A percentile compares a stretch with the other conserved stretches of the same genome.
Conservation (phyloP, 2,113 vertebrate species). For the Ophthalmolycus amberensis region DNA sequence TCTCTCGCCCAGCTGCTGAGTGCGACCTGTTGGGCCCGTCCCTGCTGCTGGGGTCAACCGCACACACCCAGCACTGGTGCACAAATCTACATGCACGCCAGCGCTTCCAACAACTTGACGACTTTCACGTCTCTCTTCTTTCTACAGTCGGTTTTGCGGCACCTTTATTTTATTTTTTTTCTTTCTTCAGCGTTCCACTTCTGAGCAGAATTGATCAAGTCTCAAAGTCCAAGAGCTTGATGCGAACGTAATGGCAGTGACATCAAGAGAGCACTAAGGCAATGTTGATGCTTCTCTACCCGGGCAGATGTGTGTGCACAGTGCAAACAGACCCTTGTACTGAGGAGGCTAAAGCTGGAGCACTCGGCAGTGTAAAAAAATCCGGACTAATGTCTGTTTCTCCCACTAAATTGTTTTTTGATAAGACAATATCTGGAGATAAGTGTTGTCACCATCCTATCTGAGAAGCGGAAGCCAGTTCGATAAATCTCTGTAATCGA, state of each 20-base stretch:
- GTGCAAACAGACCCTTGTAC: conserved; percentile 82
- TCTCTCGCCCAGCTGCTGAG: conserved; percentile 86
- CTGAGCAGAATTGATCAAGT: conserved; percentile 48
- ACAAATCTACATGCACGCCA: conserved; percentile 24
- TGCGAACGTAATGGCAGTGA: conserved; percentile 62
- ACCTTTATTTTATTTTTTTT: not conserved
- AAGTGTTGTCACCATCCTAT: conserved; percentile 77
- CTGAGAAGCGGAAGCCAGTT: conserved; percentile 73
- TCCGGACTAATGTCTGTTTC: conserved; percentile 74
- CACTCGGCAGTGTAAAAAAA: conserved; percentile 62
- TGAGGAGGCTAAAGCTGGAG: conserved; percentile 57
- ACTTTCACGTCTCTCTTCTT: not conserved
- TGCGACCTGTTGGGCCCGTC: conserved; percentile 33
- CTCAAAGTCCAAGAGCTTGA: conserved; percentile 64
- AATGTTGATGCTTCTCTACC: conserved; percentile 63
- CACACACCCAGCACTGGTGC: conserved; percentile 22
- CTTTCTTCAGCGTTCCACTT: not conserved
- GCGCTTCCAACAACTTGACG: not conserved
- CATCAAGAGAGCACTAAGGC: conserved; percentile 60
- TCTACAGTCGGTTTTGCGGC: not conserved
- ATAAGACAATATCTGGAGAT: conserved; percentile 80
- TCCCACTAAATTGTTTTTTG: conserved; percentile 80
- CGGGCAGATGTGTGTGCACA: conserved; percentile 69
- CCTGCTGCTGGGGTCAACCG: conserved; percentile 16
- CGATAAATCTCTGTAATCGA: conserved; percentile 77